Percentiles rank a stretch among this genome's conserved stretches.
Evolutionary conservation across 92 coral and sea anemone species (phyloP).

Genomic region (Hydrozoanthus gracilis): DNA sequence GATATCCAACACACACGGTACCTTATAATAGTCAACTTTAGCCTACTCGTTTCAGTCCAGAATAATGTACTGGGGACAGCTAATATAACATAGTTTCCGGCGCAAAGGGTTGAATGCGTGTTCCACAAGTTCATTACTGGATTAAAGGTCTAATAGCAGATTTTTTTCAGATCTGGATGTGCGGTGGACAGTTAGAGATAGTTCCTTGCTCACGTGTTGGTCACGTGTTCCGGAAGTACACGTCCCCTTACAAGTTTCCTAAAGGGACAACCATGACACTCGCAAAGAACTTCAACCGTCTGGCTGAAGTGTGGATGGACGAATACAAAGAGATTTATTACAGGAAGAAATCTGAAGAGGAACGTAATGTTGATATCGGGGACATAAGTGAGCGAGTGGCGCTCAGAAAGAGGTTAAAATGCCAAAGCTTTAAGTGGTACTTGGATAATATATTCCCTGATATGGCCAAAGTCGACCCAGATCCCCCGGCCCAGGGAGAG

Average conservation of each 20-base stretch:
- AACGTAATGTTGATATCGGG: conserved; percentile 74
- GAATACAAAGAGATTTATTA: conserved; percentile 82
- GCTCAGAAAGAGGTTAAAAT: conserved; percentile 76
- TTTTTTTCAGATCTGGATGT: conserved; percentile 81
- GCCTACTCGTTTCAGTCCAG: not conserved
- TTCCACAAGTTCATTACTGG: not conserved
- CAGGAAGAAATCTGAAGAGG: conserved; percentile 83
- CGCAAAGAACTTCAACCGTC: conserved; percentile 89
- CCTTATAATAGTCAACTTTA: not conserved
- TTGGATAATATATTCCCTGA: conserved; percentile 83
- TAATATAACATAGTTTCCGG: not conserved
- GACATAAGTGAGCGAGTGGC: conserved; percentile 83
- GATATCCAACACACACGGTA: not conserved
- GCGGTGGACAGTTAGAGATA: conserved; percentile 87
- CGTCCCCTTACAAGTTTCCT: conserved; percentile 88
- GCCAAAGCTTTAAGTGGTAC: conserved; percentile 84
- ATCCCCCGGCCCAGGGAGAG: conserved; percentile 95
- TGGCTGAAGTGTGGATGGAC: conserved; percentile 93
- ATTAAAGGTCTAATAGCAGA: not conserved
- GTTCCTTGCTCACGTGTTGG: conserved; percentile 94
- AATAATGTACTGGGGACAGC: no score
- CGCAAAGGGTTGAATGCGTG: not conserved
- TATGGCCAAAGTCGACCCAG: conserved; percentile 82
- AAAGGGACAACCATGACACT: conserved; percentile 78
- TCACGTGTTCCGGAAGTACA: conserved; percentile 92